A percentile compares a stretch with the other conserved stretches of the same genome.
phyloP scores from a whole-genome alignment of 2,113 vertebrate species.

The Xenopus tropicalis region UCB_Xtro_10.0 CM004445.2:135091501-135092000 shows the following conservation, averaged over 20 bases:
- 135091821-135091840: background rate
- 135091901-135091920: conserved; percentile 10
- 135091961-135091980: conserved; percentile 38
- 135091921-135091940: conserved; percentile 27
- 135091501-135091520: background rate
- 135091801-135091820: conserved; percentile 4
- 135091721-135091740: too few species aligned
- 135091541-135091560: background rate
- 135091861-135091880: too few species aligned
- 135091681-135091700: too few species aligned
- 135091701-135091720: too few species aligned
- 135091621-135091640: background rate
- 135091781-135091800: too few species aligned
- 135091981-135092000: conserved; percentile 15
- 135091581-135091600: background rate
- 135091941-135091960: conserved; percentile 38
- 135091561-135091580: background rate
- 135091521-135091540: background rate
- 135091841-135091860: background rate
- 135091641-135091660: background rate
- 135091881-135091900: background rate
- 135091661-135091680: too few species aligned
- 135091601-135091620: background rate
- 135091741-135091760: background rate
- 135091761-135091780: background rate